Evolutionary conservation across 2,113 vertebrate genomes (phyloP).

Genomic region (Campylorhamphus procurvoides): DNA sequence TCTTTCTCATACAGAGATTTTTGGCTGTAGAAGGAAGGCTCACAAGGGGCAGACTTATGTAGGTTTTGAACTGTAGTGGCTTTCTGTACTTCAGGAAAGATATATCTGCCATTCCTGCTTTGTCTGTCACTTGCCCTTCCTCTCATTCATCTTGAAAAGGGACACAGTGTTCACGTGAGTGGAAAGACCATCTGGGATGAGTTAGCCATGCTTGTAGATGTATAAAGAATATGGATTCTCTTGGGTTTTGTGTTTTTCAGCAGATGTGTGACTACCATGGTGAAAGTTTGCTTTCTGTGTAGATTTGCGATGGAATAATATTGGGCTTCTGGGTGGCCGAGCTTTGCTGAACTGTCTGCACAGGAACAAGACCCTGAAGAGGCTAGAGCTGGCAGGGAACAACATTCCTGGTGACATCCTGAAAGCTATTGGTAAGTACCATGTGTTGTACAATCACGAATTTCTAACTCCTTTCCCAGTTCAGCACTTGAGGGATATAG

Average conservation of each 20-base stretch:
- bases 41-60: not conserved
- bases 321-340: conserved; percentile 91
- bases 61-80: not conserved
- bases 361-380: conserved; percentile 83
- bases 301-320: conserved; percentile 97
- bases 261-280: not conserved
- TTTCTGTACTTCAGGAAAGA: not conserved
- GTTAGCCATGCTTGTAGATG: not conserved
- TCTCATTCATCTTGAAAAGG: not conserved
- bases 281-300: conserved; percentile 7
- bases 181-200: not conserved
- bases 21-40: not conserved
- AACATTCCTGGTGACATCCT: conserved; percentile 88
- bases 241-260: not conserved
- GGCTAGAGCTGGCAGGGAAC: conserved; percentile 91
- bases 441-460: not conserved
- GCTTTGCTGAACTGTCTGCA: conserved; percentile 84
- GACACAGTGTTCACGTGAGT: not conserved
- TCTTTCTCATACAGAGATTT: not conserved
- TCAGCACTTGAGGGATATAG: not conserved
- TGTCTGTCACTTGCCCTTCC: not conserved
- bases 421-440: conserved; percentile 84
- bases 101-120: not conserved
- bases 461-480: not conserved
- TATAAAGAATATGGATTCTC: not conserved